Evolutionary conservation across 1,140 invertebrate species (phyloP), one percentile per base, ranked within the genome.

Genomic region (Cotesia glomerata): DNA sequence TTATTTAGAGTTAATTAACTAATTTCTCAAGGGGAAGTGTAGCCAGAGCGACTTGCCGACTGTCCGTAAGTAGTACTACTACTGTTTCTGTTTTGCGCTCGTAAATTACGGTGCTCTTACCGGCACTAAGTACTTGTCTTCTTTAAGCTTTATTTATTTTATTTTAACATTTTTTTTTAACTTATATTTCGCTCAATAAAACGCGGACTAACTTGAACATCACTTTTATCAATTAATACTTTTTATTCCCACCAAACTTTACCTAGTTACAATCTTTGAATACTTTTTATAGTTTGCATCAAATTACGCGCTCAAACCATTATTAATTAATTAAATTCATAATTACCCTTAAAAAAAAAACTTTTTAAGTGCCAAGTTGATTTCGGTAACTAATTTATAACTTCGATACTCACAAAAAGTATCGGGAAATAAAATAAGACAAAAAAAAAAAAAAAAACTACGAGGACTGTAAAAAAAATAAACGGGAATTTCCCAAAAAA

Each of bases 1-100:
- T 79, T 76, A 76, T 79, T 76, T 76, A 74, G 75, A 74, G 58
- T 70, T 74, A 79, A 79, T 79, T 79, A 79, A 74, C 72, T 75
- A 76, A 78, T 77, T 75, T 75, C 74, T 79, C 75, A 72, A 45
- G 34, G 54, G 52, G 52, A 74, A 74, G 59, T 66, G 45, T 69
- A 69, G 66, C 51, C 52, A 36, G 70, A 70, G 16, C 51, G 62
- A 59, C 59, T 52, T 39, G 34, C 32, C 18, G 18, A 56, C 63
- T 71, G 63, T 71, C 45, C 34, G 36, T 66, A 58, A 26, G 16
- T 26, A 0, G 58, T 73, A 74, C 39, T 39, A 74, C 39, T 39
- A 39, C 39, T 39, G 39, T 39, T 39, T 39, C 39, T 77, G 74
- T 76, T 77, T 77, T 74, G 68, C 68, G 26, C 72, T 71, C 73